These are phyloP conservation scores for Iphiclides podalirius DNA, from an alignment of 2,888 invertebrate species.

Conservation along the genomic window DNA sequence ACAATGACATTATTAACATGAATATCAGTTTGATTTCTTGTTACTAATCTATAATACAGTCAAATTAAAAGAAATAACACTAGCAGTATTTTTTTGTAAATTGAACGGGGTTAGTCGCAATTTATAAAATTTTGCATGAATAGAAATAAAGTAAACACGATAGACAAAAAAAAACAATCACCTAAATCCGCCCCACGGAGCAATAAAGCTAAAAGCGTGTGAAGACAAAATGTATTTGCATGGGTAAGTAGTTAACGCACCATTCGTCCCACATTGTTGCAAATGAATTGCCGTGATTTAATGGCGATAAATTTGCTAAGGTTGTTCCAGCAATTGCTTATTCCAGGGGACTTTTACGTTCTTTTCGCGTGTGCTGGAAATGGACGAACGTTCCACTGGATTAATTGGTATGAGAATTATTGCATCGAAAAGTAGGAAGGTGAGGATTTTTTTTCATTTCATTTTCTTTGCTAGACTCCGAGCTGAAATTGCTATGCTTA, in stretches of 20 bases:
- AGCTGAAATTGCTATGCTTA: too few relatives aligned
- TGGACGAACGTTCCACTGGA: not conserved
- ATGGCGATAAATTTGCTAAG: slow-evolving; percentile 20
- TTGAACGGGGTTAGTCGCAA: too few relatives aligned
- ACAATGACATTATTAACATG: too few relatives aligned
- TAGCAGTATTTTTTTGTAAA: too few relatives aligned
- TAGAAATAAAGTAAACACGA: slow-evolving; percentile 10
- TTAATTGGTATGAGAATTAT: slow-evolving; percentile 2
- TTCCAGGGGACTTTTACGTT: slow-evolving; percentile 10
- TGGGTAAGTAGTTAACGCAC: slow-evolving; percentile 22
- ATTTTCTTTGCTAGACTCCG: too few relatives aligned
- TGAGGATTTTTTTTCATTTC: too few relatives aligned
- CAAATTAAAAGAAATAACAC: too few relatives aligned
- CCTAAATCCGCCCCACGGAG: slow-evolving; percentile 17
- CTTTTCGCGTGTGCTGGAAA: slow-evolving; percentile 5
- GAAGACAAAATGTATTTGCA: slow-evolving; percentile 25
- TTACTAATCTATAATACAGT: too few relatives aligned
- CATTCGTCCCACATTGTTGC: slow-evolving; percentile 22
- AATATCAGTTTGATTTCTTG: too few relatives aligned
- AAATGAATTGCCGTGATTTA: slow-evolving; percentile 24
- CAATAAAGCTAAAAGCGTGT: slow-evolving; percentile 25
- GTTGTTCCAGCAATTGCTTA: slow-evolving; percentile 21
- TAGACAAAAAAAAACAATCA: slow-evolving; percentile 5
- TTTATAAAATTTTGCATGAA: not conserved
- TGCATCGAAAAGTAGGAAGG: not conserved